Conservation (phyloP, 2,888 invertebrate species). For the Ametastegia equiseti region DNA sequence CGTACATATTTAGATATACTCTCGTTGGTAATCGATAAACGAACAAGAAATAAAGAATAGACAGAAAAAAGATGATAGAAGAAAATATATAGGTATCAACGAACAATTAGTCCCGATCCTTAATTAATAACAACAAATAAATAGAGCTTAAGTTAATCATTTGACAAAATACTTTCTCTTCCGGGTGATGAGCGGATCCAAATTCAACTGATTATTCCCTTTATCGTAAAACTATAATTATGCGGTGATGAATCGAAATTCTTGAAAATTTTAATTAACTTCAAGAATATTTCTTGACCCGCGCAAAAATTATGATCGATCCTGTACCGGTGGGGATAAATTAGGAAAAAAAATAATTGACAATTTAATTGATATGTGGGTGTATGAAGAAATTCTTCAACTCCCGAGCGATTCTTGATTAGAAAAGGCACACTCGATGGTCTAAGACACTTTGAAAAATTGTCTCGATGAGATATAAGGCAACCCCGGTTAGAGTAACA, state of each 20-base stretch:
- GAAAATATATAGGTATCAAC: background rate
- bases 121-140: background rate
- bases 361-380: too few relatives aligned
- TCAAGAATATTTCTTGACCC: too few relatives aligned
- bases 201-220: background rate
- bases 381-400: background rate
- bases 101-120: background rate
- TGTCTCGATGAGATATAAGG: conserved; percentile 60
- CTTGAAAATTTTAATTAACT: too few relatives aligned
- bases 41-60: background rate
- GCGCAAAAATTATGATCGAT: background rate
- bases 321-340: background rate
- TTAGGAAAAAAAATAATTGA: background rate
- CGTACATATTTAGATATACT: background rate
- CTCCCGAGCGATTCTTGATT: background rate
- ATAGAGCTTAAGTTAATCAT: background rate
- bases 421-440: conserved; percentile 59
- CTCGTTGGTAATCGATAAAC: background rate
- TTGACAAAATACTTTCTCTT: background rate
- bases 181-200: background rate
- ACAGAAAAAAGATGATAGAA: background rate
- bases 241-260: too few relatives aligned
- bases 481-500: conserved; percentile 59
- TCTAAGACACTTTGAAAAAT: conserved; percentile 63
- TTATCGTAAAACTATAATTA: background rate